These are phyloP conservation scores for Podarcis muralis DNA, from an alignment of 2,113 vertebrate genomes.

Conservation along the genomic window DNA sequence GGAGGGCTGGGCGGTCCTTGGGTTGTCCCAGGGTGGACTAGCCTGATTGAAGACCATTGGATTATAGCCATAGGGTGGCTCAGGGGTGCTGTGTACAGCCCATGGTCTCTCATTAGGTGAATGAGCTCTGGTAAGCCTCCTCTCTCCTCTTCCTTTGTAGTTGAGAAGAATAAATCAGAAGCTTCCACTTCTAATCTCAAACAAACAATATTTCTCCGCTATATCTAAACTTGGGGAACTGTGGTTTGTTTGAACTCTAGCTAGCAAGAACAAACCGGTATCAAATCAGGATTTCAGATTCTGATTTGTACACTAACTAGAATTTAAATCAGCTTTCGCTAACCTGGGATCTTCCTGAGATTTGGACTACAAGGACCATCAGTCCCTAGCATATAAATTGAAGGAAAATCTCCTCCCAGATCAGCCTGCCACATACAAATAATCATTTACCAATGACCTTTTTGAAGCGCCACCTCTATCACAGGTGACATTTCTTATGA, in stretches of 20 bases:
- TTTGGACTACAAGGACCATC: no score
- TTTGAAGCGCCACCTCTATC: neutral
- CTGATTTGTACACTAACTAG: neutral
- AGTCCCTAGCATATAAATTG: neutral
- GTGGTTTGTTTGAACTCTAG: neutral
- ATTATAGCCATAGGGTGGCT: no score
- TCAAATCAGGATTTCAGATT: neutral
- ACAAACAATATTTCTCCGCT: neutral
- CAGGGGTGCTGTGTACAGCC: no score
- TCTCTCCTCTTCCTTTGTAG: no score
- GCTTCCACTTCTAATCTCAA: no score
- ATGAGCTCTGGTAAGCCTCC: no score
- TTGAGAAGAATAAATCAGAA: no score
- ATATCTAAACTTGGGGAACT: neutral
- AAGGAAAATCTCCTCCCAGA: neutral
- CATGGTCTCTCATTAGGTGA: no score
- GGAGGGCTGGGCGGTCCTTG: no score
- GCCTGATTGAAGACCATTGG: no score
- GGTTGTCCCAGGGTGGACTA: no score
- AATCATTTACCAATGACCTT: neutral
- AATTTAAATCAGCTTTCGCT: neutral
- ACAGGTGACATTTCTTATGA: neutral
- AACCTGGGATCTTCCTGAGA: no score
- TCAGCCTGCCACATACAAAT: neutral
- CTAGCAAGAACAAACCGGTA: neutral